Evolutionary conservation across 2,113 vertebrate genomes (phyloP).

Genomic region (Syngnathoides biaculeatus): DNA sequence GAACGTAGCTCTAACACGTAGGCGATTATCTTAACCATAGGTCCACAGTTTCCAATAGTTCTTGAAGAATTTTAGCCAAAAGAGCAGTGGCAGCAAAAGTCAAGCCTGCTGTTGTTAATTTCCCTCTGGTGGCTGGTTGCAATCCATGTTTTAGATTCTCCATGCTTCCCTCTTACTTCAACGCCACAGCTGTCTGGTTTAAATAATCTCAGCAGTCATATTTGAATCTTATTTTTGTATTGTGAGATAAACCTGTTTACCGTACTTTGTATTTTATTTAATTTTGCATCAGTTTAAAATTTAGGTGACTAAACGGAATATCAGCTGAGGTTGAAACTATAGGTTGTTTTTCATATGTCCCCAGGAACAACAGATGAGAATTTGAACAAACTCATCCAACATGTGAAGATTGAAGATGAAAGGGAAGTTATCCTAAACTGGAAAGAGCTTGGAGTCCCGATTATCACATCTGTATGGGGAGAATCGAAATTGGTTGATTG

Average conservation of each 20-base stretch:
- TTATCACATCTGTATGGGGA: slow-evolving; percentile 75
- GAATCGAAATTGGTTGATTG: not conserved
- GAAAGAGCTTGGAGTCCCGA: slow-evolving; percentile 87
- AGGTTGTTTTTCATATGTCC: slow-evolving; percentile 16
- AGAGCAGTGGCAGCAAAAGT: no score
- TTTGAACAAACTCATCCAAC: slow-evolving; percentile 91
- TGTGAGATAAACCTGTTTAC: not conserved
- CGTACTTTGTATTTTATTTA: not conserved
- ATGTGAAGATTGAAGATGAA: slow-evolving; percentile 87
- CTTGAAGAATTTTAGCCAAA: no score
- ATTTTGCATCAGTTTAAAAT: not conserved
- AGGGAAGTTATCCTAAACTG: slow-evolving; percentile 92
- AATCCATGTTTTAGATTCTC: not conserved
- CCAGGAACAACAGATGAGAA: slow-evolving; percentile 96
- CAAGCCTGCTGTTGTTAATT: not conserved
- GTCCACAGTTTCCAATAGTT: no score
- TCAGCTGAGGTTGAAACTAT: not conserved
- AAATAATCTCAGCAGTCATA: not conserved
- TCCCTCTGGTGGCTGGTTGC: not conserved
- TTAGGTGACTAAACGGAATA: not conserved
- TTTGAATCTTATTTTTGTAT: not conserved
- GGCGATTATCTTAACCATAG: no score
- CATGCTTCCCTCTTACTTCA: no score
- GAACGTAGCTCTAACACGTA: no score
- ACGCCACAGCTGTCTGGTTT: not conserved